These are phyloP conservation scores for Erpornis zantholeuca DNA, from an alignment of 2,113 vertebrate species.

Conservation along the genomic window DNA sequence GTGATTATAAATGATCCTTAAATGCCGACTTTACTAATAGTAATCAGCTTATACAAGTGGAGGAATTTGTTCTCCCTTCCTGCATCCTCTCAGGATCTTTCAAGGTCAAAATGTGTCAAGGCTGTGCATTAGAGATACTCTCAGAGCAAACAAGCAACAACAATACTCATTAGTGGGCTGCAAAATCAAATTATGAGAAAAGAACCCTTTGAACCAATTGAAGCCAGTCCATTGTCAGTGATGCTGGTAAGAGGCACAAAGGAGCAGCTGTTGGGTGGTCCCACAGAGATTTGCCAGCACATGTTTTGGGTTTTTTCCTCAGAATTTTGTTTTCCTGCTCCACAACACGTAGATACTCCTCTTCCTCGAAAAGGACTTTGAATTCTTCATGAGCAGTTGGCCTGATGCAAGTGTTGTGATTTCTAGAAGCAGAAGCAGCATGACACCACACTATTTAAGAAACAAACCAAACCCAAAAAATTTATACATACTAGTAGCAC, in stretches of 20 bases:
- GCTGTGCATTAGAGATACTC: conserved; percentile 15
- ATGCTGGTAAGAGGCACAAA: background rate
- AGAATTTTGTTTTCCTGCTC: background rate
- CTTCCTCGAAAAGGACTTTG: background rate
- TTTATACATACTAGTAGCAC: accelerated
- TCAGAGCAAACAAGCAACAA: background rate
- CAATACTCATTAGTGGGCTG: background rate
- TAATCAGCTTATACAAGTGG: conserved; percentile 53
- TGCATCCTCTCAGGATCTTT: conserved; percentile 2
- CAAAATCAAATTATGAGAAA: background rate
- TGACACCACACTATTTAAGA: background rate
- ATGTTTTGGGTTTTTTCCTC: background rate
- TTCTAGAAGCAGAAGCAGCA: background rate
- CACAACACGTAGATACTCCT: accelerated
- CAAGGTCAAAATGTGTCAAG: conserved; percentile 34
- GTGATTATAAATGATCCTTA: conserved; percentile 64
- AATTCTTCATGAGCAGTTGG: background rate
- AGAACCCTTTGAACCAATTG: background rate
- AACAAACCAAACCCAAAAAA: background rate
- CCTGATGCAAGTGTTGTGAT: background rate
- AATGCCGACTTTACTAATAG: conserved; percentile 39
- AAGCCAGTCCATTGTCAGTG: background rate
- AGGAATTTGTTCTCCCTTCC: conserved; percentile 42
- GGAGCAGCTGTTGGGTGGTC: background rate
- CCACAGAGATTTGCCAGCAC: background rate